These are phyloP conservation scores for Cyphomyrus plagiostoma DNA, from an alignment of 2,113 vertebrate species.

Conservation along the genomic window DNA sequence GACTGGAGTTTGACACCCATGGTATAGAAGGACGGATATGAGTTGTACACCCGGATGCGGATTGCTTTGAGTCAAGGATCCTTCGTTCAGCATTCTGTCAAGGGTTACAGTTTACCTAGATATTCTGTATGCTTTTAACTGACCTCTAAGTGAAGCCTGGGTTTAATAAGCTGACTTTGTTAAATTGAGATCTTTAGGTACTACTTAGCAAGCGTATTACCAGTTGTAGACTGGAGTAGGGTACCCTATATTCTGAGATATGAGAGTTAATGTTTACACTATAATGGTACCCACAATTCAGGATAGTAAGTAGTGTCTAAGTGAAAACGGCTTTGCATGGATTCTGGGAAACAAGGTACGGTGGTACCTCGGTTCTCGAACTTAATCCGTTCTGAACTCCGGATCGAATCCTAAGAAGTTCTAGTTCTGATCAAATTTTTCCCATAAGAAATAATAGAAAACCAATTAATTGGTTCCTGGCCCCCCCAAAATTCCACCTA, in stretches of 20 bases:
- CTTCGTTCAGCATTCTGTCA: not conserved
- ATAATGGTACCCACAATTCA: not conserved
- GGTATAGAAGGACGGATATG: not conserved
- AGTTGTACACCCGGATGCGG: not conserved
- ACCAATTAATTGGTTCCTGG: no score
- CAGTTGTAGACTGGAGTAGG: not conserved
- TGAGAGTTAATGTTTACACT: not conserved
- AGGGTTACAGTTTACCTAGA: not conserved
- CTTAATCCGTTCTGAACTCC: no score
- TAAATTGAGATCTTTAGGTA: not conserved
- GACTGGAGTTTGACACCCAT: not conserved
- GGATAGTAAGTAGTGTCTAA: not conserved
- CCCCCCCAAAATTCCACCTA: no score
- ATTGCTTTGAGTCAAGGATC: not conserved
- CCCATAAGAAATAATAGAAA: no score
- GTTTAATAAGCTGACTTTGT: not conserved
- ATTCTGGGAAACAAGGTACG: not conserved
- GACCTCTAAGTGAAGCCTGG: not conserved
- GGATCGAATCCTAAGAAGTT: no score
- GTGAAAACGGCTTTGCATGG: not conserved
- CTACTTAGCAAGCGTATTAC: not conserved
- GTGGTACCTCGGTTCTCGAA: no score
- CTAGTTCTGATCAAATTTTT: no score
- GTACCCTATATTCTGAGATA: not conserved
- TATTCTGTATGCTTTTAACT: not conserved